Evolutionary conservation across 2,888 invertebrate species (phyloP), one percentile per base, ranked within the genome.

Genomic region (Notocelia uddmanniana): DNA sequence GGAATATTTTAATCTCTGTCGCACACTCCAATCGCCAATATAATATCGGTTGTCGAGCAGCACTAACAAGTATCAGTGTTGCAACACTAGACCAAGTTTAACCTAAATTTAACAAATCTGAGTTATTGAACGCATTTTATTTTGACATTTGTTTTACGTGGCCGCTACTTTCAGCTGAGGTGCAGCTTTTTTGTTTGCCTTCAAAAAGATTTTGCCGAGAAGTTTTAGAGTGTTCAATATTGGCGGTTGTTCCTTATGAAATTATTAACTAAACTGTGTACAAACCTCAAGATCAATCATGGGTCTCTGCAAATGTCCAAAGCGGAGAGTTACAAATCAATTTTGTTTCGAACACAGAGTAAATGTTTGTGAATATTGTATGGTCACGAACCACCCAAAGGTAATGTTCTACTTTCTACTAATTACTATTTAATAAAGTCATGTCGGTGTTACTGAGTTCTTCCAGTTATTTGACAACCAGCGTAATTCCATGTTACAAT

Each of bases 341-440:
- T 99, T 99, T 95, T 99, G 99, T 94, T 99, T 99, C 91, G 99
- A 99, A 90, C 99, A 99, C 90, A 95, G 99, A 83, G 99, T 99
- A 37, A 99, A 99, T 95, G 99, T 99, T 84, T 99, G 99, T 92
- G 99, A 99, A 94, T 96, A 98, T 94, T 99, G 99, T 94, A 97
- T 99, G 96, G 98, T 99, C 76, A 97, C 97, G 80, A 98, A 97
- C 91, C 99, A 99, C 93, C 97, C 97, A 48, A 98, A 97, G 96
- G 99, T 99, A 95, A 80, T 85, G 84, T 75, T 55, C 31, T 23
- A 64, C 23, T 31, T 50, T 19, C 13, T 2, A 34, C 34, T 48
- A 37, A 15, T 26, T 19, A 1, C 31, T 23, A 41, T 6, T 2
- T 18, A 23, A 3, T 23, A 37, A 34, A 19, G 19, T 3, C 15